Conservation (phyloP, 2,888 invertebrate genomes). For the Apamea monoglypha region DNA sequence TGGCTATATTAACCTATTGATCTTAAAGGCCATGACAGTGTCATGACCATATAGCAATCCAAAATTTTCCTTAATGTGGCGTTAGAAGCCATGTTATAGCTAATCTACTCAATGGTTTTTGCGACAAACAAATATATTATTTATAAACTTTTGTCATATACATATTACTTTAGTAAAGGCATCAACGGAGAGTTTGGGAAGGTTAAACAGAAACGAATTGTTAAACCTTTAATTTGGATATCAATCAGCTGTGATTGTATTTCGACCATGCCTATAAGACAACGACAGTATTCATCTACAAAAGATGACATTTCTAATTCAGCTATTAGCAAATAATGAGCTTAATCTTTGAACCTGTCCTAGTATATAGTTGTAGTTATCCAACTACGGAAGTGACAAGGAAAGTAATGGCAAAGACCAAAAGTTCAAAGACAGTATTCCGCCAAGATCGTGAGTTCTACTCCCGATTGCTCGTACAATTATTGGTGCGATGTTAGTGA, state of each 20-base stretch:
- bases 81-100: neutral
- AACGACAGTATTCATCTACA: neutral
- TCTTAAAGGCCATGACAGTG: neutral
- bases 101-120: neutral
- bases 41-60: neutral
- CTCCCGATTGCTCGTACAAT: conserved; percentile 60
- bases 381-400: conserved; percentile 23
- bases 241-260: neutral
- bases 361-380: neutral
- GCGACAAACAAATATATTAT: neutral
- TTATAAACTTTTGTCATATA: neutral
- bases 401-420: conserved; percentile 59
- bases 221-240: neutral
- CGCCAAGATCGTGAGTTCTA: conserved; percentile 56
- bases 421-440: conserved; percentile 59
- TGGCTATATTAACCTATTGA: conserved; percentile 1
- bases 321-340: neutral
- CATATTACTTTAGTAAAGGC: neutral
- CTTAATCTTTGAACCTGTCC: conserved; percentile 19
- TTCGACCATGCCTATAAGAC: neutral
- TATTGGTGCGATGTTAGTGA: conserved; percentile 54
- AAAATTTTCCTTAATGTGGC: neutral
- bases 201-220: neutral
- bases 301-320: conserved; percentile 3
- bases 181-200: neutral